Base-by-base conservation (phyloP, 2,113 vertebrate genomes). In the Lepisosteus oculatus region DNA sequence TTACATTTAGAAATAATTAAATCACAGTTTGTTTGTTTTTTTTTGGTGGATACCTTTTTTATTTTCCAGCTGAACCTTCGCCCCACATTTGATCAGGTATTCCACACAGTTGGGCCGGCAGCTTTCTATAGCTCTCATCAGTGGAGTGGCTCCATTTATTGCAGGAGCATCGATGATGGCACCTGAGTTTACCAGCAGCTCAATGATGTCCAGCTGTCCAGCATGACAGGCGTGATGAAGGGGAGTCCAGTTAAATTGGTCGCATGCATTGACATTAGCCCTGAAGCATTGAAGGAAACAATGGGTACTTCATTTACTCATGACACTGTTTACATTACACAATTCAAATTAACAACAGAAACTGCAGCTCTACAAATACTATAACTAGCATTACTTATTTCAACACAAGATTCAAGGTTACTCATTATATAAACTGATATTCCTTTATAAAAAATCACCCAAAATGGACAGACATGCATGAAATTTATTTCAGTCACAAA, bases 211-310 rank as follows among this genome's bases (percentile, higher is more conserved):
- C 12, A 91, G 82, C 43, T 96, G 91, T 8, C 97, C 97, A 0
- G 93, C 90, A 0, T 94, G 91, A 75, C 95, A 96, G 0, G 97
- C 97, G 0, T 97, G 95, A 70, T 99, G 97, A n/a, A 99, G 93
- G 0, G 97, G 91, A 3, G 94, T 98, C 97, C 97, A 99, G 74
- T 87, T 69, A 83, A 97, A 97, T 88, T 97, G 96, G 80, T 98
- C 97, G 12, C 81, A 82, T 7, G 83, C 71, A 0, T 94, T 93
- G 51, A 96, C 90, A 0, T 92, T 83, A 2, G 95, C 95, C 82
- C 96, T 98, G 70, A 12, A 67, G 68, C 67, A 65, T 56, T 73
- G 47, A 11, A 75, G 2, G 74, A 29, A 76, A 8, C 3, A 43
- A 0, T 61, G n/a, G 11, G 13, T 13, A 51, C 47, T 51, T 9